Evolutionary conservation across 2,113 vertebrate genomes (phyloP).

Genomic region (Paradoxurus hermaphroditus): DNA sequence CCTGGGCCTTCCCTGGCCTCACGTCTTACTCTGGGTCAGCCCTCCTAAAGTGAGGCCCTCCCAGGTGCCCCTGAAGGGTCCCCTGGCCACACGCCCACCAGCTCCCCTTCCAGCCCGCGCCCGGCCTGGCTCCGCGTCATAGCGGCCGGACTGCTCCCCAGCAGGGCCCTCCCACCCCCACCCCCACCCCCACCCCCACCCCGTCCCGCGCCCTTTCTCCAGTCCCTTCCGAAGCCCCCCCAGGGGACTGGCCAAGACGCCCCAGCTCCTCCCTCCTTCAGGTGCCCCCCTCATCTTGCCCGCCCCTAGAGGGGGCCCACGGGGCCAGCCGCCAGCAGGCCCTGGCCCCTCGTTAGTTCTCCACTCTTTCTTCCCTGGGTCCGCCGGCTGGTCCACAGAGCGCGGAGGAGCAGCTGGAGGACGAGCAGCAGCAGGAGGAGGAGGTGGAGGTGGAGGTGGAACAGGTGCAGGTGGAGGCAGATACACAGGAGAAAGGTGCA

Average conservation of each 20-base stretch:
- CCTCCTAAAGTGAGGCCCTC: background rate
- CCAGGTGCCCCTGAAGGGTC: background rate
- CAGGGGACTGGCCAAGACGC: background rate
- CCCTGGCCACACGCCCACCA: background rate
- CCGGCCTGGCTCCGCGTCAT: background rate
- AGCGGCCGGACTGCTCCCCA: too few species aligned
- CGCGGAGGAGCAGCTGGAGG: constrained; percentile 81
- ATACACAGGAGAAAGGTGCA: constrained; percentile 85
- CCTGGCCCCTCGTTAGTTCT: constrained; percentile 67
- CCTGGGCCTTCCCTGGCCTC: background rate
- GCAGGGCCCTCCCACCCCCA: too few species aligned
- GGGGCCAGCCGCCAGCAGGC: constrained; percentile 34
- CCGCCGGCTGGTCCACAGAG: constrained; percentile 82
- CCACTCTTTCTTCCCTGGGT: constrained; percentile 84
- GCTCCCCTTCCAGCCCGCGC: accelerated
- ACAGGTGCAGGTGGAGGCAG: constrained; percentile 79
- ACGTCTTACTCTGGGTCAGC: background rate
- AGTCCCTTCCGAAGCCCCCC: background rate
- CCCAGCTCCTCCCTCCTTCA: constrained; percentile 73
- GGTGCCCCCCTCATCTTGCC: constrained; percentile 89
- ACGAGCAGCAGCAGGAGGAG: constrained; percentile 80
- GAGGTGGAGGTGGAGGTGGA: constrained; percentile 82
- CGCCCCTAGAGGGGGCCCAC: constrained; percentile 81
- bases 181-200: too few species aligned
- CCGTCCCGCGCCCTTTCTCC: background rate